Conservation (phyloP, 2,113 vertebrate species). For the Cyprinodon brontotheroides region DNA sequence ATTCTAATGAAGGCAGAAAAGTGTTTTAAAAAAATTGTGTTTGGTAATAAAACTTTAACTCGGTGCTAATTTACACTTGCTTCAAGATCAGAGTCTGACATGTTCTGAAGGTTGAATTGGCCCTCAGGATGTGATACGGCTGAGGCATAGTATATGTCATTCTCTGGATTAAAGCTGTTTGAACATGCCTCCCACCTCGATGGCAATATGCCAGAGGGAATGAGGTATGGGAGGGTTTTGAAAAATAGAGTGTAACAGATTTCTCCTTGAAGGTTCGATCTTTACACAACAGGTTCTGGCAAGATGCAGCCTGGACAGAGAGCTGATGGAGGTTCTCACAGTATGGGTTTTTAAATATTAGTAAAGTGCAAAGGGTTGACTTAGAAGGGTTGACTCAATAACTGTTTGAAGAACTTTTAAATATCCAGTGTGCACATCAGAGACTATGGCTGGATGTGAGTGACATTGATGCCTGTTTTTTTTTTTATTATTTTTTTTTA, state of each 20-base stretch:
- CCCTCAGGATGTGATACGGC: conserved; percentile 49
- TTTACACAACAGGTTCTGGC: conserved; percentile 42
- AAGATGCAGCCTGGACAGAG: conserved; percentile 26
- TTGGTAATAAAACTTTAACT: conserved; percentile 32
- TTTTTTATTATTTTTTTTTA: background rate
- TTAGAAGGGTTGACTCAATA: conserved; percentile 20
- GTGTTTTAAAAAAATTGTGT: conserved; percentile 18
- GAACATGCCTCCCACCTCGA: conserved; percentile 60
- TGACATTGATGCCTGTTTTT: conserved; percentile 8
- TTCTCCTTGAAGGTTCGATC: conserved; percentile 62
- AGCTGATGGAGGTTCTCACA: conserved; percentile 31
- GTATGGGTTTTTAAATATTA: conserved; percentile 41
- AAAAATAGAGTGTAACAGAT: conserved; percentile 50
- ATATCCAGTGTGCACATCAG: conserved; percentile 4
- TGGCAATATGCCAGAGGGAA: conserved; percentile 54
- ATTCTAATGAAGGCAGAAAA: conserved; percentile 8
- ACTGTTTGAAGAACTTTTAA: conserved; percentile 13
- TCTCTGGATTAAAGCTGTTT: conserved; percentile 65
- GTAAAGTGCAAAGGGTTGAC: conserved; percentile 19
- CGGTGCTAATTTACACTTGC: conserved; percentile 47
- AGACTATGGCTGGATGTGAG: conserved; percentile 4
- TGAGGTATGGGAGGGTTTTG: conserved; percentile 47
- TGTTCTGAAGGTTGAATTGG: conserved; percentile 63
- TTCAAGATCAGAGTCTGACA: conserved; percentile 44
- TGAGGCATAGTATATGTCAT: conserved; percentile 56